Evolutionary conservation across 2,797 vertebrate species (phyloP).

Genomic region (Falco columbarius): DNA sequence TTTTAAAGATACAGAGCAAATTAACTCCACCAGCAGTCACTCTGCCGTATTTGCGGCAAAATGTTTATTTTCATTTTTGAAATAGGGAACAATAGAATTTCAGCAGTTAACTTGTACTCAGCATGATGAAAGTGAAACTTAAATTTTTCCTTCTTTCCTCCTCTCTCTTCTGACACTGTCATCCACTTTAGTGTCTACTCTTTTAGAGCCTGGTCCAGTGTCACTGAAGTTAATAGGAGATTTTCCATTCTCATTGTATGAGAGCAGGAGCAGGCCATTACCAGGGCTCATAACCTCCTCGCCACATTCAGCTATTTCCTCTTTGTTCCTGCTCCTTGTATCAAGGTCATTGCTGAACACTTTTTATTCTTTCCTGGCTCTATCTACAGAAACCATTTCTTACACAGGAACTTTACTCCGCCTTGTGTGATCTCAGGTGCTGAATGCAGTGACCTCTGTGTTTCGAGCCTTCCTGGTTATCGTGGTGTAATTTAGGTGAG

Average conservation of each 20-base stretch:
- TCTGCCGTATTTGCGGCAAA: conserved; percentile 30
- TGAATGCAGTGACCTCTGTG: neutral
- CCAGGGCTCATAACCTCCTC: conserved; percentile 58
- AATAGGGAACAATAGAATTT: conserved; percentile 29
- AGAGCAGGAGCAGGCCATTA: conserved; percentile 59
- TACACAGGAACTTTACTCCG: neutral
- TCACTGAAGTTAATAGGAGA: conserved; percentile 69
- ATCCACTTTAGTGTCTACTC: conserved; percentile 58
- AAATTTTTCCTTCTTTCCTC: conserved; percentile 61
- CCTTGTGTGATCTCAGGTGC: neutral
- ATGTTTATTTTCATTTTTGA: conserved; percentile 54
- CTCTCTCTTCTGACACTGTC: conserved; percentile 59
- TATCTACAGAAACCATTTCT: conserved; percentile 4
- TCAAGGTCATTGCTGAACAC: conserved; percentile 64
- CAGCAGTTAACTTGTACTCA: conserved; percentile 33
- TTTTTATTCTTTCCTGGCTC: conserved; percentile 33
- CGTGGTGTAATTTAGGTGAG: conserved; percentile 11
- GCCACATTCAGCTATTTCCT: conserved; percentile 56
- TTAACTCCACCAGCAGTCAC: conserved; percentile 14
- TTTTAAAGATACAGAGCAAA: conserved; percentile 9
- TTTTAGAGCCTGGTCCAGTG: conserved; percentile 61
- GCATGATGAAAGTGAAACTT: conserved; percentile 59
- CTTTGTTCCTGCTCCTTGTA: conserved; percentile 63
- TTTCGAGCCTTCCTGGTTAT: conserved; percentile 12
- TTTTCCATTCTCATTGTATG: conserved; percentile 63